phyloP scores from a whole-genome alignment of 2,888 invertebrate species.

The Leptogaster cylindrica region DNA sequence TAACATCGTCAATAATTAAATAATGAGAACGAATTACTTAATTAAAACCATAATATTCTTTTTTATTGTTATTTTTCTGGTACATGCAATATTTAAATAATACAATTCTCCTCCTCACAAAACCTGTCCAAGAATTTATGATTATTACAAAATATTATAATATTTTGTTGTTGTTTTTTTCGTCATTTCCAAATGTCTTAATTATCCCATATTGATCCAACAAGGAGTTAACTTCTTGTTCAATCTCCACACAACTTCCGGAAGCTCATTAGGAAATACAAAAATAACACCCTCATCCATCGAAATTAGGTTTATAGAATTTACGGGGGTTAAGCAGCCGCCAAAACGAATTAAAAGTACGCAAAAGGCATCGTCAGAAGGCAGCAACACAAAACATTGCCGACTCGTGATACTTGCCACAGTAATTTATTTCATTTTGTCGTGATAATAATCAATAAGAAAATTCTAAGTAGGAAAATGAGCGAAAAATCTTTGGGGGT shows the following conservation, averaged over 20 bases:
- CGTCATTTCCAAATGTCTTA: no score
- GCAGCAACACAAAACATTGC: conserved; percentile 9
- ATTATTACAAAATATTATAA: no score
- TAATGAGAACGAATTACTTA: no score
- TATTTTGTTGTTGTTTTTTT: no score
- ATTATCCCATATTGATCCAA: conserved; percentile 38
- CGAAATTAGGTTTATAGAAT: background rate
- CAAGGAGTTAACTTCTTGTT: conserved; percentile 28
- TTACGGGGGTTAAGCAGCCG: background rate
- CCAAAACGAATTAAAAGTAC: conserved; percentile 27
- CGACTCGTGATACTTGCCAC: conserved; percentile 7
- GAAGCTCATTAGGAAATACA: conserved; percentile 28
- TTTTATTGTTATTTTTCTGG: no score
- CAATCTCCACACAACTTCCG: conserved; percentile 16
- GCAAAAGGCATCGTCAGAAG: conserved; percentile 29
- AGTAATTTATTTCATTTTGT: conserved; percentile 41
- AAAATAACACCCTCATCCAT: background rate
- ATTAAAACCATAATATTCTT: no score
- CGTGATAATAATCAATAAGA: conserved; percentile 42
- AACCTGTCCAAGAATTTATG: no score
- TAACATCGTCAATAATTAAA: no score
- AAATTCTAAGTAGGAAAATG: conserved; percentile 35
- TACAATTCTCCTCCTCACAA: no score
- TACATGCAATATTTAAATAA: no score
- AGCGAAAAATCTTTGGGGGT: conserved; percentile 26